Evolutionary conservation across 2,113 vertebrate species (phyloP), one percentile per base, ranked within the genome.

Genomic region (Physeter macrocephalus): DNA sequence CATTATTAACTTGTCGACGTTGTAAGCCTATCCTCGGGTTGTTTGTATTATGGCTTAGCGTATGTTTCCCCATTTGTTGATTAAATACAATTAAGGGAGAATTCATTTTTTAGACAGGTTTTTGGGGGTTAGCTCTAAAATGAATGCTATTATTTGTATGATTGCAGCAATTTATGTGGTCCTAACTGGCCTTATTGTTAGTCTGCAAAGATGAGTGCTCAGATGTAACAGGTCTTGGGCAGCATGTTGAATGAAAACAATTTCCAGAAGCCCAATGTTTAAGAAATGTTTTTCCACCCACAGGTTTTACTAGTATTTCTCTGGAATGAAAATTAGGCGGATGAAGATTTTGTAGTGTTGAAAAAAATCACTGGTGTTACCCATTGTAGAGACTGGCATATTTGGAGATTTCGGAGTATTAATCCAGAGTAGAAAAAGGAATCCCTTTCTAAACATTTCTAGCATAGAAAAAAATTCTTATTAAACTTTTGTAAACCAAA

Each of bases 11-110:
- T 94, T 95, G 95, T 96, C 66, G 0, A 85, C 41, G 34, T 13
- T 78, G 31, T 90, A 94, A 80, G 80, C 66, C 43, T 46, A 27
- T 92, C 75, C 59, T 62, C 59, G 91, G 72, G 43, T 43, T 94
- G 82, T 97, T 96, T 94, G 75, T 46, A 8, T 59, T 94, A n/a
- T 6, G 29, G 95, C 59, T 95, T 96, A 31, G n/a, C 15, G 21
- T 75, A 0, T 80, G 62, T 94, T 96, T 96, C 54, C 88, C 89
- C 83, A 74, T 77, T 75, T 94, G 77, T 90, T 96, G 90, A 96
- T 95, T 88, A 88, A 78, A 69, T 80, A 36, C 88, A 94, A 69
- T 97, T 96, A 94, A 88, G 14, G 64, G n/a, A 90, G 81, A 96
- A 90, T 94, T 93, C 34, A 57, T 87, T 93, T 77, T 75, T 84